Percentiles rank a stretch among this genome's conserved stretches.
phyloP scores from a whole-genome alignment of 2,113 vertebrate genomes.

The Cisticola juncidis region DNA sequence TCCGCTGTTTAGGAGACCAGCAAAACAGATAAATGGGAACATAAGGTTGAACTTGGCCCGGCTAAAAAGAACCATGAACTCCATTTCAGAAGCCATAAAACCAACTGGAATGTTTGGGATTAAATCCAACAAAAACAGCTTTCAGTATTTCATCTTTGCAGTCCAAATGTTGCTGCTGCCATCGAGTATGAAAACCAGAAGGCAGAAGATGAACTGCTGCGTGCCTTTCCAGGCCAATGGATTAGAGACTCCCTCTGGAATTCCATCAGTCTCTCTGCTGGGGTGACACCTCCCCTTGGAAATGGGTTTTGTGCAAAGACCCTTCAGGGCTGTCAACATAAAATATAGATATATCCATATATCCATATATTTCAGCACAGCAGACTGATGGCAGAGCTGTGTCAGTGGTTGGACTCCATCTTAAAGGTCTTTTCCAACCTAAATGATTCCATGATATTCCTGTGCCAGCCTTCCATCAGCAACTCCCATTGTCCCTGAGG shows the following conservation, averaged over 20 bases:
- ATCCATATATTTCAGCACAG: background rate
- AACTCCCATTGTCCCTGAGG: background rate
- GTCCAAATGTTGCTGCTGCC: conserved; percentile 1
- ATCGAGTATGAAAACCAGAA: background rate
- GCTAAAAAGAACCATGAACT: conserved; percentile 24
- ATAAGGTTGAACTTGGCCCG: conserved; percentile 1
- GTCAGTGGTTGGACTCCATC: background rate
- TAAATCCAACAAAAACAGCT: conserved; percentile 33
- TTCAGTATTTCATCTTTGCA: conserved; percentile 11
- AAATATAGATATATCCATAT: background rate
- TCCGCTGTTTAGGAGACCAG: conserved; percentile 31
- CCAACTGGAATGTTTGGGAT: conserved; percentile 42
- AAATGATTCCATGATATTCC: background rate
- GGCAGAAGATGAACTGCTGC: background rate
- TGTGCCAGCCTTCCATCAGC: background rate
- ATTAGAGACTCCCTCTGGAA: background rate
- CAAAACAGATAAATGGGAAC: conserved; percentile 45
- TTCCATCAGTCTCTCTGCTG: rapidly evolving
- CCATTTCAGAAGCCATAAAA: conserved; percentile 53
- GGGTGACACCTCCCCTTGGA: background rate
- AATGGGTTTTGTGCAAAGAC: background rate
- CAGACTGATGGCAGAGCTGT: background rate
- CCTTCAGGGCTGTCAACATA: background rate
- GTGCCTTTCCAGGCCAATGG: background rate
- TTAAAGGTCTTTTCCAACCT: background rate